These are phyloP conservation scores for Lysandra coridon DNA, from an alignment of 2,888 invertebrate genomes.

Conservation along the genomic window DNA sequence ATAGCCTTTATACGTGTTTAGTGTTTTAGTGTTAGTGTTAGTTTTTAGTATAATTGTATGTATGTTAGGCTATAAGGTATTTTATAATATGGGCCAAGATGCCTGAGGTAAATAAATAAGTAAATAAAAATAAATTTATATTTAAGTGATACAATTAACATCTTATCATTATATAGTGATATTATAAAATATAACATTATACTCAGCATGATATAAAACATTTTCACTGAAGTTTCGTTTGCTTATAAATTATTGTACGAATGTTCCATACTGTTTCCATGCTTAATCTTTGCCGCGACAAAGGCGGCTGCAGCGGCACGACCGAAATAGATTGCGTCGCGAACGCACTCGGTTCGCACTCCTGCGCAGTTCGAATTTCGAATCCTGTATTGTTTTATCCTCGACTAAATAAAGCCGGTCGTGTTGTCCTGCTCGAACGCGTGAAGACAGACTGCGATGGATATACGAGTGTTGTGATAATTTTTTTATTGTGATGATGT, in stretches of 20 bases:
- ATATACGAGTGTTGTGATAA: slow-evolving; percentile 22
- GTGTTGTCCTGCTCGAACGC: slow-evolving; percentile 36
- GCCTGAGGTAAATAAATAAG: no score
- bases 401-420: slow-evolving; percentile 32
- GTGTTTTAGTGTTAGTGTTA: no score
- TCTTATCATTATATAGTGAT: not conserved
- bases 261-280: slow-evolving; percentile 40
- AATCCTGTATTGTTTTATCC: slow-evolving; percentile 49
- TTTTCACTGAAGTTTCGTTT: not conserved
- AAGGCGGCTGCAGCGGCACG: slow-evolving; percentile 59
- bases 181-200: no score
- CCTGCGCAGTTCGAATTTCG: slow-evolving; percentile 58
- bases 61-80: no score
- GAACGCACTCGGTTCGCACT: slow-evolving; percentile 59
- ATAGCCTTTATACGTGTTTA: no score
- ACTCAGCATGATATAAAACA: no score
- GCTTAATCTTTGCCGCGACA: slow-evolving; percentile 62
- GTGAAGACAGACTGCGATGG: slow-evolving; percentile 9
- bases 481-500: slow-evolving; percentile 46
- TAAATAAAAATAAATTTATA: no score
- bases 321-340: slow-evolving; percentile 70
- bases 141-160: no score
- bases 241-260: not conserved
- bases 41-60: no score
- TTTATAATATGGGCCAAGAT: no score